A percentile compares a stretch with the other conserved stretches of the same genome.
Evolutionary conservation across 2,888 invertebrate genomes (phyloP).

Genomic region (Watsonalla binaria): DNA sequence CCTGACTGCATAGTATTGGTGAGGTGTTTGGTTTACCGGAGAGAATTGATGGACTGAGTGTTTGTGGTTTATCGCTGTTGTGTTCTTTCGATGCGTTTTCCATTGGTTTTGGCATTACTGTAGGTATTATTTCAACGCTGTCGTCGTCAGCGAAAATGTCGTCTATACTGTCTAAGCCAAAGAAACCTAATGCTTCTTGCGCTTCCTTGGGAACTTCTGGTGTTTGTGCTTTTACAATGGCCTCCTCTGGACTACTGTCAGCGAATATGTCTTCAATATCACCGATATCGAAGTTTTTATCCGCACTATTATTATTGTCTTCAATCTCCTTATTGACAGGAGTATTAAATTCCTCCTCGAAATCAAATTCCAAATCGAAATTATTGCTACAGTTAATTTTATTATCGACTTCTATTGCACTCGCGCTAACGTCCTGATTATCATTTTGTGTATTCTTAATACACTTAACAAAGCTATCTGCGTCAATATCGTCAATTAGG

Average conservation of each 20-base stretch:
- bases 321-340: slow-evolving; percentile 8
- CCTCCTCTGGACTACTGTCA: slow-evolving; percentile 46
- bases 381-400: slow-evolving; percentile 25
- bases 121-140: slow-evolving; percentile 18
- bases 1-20: slow-evolving; percentile 58
- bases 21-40: slow-evolving; percentile 49
- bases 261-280: slow-evolving; percentile 61
- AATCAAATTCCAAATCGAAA: slow-evolving; percentile 47
- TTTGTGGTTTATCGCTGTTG: slow-evolving; percentile 8
- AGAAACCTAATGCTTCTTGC: slow-evolving; percentile 48
- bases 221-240: slow-evolving; percentile 14
- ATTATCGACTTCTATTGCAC: slow-evolving; percentile 6
- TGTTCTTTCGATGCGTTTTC: slow-evolving; percentile 8
- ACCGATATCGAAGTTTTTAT: slow-evolving; percentile 62
- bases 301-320: slow-evolving; percentile 13
- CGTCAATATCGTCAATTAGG: slow-evolving; percentile 51
- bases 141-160: slow-evolving; percentile 68
- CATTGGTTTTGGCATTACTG: slow-evolving; percentile 18
- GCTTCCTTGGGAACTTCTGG: slow-evolving; percentile 24
- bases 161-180: slow-evolving; percentile 68
- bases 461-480: slow-evolving; percentile 37
- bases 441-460: slow-evolving; percentile 19
- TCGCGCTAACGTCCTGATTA: slow-evolving; percentile 8
- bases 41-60: slow-evolving; percentile 58
- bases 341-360: slow-evolving; percentile 22